A percentile compares a stretch with the other conserved stretches of the same genome.
These are phyloP conservation scores for Zaprionus kolodkinae DNA, from an alignment of 1,140 invertebrate genomes.

Conservation along the genomic window DNA sequence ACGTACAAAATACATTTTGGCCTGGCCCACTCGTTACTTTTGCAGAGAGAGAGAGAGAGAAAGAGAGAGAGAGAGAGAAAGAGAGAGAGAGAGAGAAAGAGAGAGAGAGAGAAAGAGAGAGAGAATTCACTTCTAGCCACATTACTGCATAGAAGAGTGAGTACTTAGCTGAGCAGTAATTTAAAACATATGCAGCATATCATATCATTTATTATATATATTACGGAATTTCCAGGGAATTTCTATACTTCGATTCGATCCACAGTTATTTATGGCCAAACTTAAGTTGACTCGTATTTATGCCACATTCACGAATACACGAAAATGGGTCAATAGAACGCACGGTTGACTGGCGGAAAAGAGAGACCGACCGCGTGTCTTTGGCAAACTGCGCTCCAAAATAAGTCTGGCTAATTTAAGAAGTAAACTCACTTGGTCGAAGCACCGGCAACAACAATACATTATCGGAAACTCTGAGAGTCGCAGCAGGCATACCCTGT, in stretches of 20 bases:
- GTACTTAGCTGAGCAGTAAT: not conserved
- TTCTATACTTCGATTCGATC: not conserved
- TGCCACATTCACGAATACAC: constrained; percentile 31
- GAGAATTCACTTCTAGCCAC: not conserved
- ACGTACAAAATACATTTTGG: constrained; percentile 48
- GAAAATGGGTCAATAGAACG: constrained; percentile 76
- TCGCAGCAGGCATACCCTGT: constrained; percentile 34
- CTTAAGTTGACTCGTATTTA: constrained; percentile 17
- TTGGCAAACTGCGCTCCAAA: constrained; percentile 52
- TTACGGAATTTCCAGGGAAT: not conserved
- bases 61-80: too few species aligned
- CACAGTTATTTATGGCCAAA: constrained; percentile 32
- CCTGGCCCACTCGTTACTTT: constrained; percentile 29
- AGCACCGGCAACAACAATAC: not conserved
- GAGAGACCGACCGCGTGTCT: constrained; percentile 13
- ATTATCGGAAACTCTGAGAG: not conserved
- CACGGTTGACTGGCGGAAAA: constrained; percentile 30
- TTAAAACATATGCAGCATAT: not conserved
- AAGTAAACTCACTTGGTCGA: constrained; percentile 53
- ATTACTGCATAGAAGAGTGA: constrained; percentile 3
- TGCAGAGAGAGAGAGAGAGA: not conserved
- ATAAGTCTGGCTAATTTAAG: constrained; percentile 71
- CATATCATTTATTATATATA: not conserved
- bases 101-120: not conserved
- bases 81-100: not conserved